These are phyloP conservation scores for Odontomachus brunneus DNA, from an alignment of 1,140 invertebrate species.

Conservation along the genomic window DNA sequence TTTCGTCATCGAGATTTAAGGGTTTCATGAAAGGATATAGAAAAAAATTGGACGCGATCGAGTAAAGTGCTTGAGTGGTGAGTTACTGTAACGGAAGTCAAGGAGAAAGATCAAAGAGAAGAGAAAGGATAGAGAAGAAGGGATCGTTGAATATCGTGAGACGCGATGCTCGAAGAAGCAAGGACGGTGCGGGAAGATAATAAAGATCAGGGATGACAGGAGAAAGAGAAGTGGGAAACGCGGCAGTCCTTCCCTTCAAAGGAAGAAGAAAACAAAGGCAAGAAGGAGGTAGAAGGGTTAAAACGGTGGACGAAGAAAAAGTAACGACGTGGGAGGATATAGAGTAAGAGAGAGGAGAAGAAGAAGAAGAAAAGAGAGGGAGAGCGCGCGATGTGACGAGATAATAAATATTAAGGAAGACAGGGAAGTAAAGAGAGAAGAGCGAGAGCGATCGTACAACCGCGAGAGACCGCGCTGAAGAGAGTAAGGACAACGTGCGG, in stretches of 20 bases:
- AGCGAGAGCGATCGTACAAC: neutral
- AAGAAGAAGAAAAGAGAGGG: too few relatives aligned
- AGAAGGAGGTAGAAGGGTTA: slow-evolving; percentile 3
- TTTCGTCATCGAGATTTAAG: slow-evolving; percentile 1
- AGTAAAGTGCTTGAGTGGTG: neutral
- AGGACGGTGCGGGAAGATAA: slow-evolving; percentile 15
- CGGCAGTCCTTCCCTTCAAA: slow-evolving; percentile 19
- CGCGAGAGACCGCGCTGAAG: slow-evolving; percentile 12
- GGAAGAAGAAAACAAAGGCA: slow-evolving; percentile 29
- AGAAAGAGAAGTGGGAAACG: slow-evolving; percentile 24
- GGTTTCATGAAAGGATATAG: neutral
- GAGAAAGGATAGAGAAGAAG: neutral
- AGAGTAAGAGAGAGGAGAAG: too few relatives aligned
- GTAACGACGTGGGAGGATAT: slow-evolving; percentile 9
- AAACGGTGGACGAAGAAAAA: slow-evolving; percentile 21
- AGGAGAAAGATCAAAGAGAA: neutral
- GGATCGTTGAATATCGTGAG: neutral
- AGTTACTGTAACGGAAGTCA: neutral
- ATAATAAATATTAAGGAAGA: slow-evolving; percentile 40
- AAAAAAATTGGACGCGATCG: neutral
- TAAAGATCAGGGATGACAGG: slow-evolving; percentile 12
- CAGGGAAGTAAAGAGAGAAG: slow-evolving; percentile 16
- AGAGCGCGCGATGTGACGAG: slow-evolving; percentile 6
- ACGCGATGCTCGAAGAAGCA: neutral
- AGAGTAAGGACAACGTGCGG: slow-evolving; percentile 34